A percentile compares a stretch with the other conserved stretches of the same genome.
phyloP scores from a whole-genome alignment of 2,113 vertebrate genomes.

The Gallinago jamesoni region DNA sequence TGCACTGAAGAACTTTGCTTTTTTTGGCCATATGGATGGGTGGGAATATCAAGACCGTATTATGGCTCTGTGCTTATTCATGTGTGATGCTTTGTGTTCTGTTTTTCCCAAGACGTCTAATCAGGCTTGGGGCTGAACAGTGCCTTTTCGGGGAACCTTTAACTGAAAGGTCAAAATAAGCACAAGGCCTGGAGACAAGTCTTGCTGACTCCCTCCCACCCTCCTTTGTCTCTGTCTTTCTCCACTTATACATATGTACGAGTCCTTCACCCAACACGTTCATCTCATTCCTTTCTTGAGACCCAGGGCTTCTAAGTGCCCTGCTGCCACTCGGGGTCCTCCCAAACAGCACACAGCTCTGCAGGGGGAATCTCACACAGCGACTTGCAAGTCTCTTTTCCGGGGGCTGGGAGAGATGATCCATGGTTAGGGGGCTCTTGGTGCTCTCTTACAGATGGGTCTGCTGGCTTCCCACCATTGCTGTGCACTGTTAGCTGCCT shows the following conservation, averaged over 20 bases:
- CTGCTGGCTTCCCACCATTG: background rate
- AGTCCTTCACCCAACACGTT: slow-evolving; percentile 12
- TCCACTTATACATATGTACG: background rate
- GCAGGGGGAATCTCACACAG: background rate
- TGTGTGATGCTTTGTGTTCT: slow-evolving; percentile 42
- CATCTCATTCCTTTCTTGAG: background rate
- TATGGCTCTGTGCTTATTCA: slow-evolving; percentile 23
- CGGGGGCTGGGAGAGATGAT: background rate
- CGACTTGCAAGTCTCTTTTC: background rate
- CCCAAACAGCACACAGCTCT: background rate
- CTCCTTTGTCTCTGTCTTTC: slow-evolving; percentile 22
- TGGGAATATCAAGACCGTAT: slow-evolving; percentile 27
- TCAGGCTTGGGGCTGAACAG: slow-evolving; percentile 18
- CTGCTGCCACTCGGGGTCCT: background rate
- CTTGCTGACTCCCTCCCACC: background rate
- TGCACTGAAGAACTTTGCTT: background rate
- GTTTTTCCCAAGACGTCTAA: slow-evolving; percentile 49
- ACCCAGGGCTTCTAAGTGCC: background rate
- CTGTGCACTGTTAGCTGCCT: background rate
- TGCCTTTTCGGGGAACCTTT: slow-evolving; percentile 29
- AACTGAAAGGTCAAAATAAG: slow-evolving; percentile 55
- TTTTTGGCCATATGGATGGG: slow-evolving; percentile 41
- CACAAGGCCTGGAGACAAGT: slow-evolving; percentile 1
- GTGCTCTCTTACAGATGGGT: background rate
- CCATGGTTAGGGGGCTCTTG: background rate